These are phyloP conservation scores for Drosophila siamana DNA, from an alignment of 2,888 invertebrate species.

Conservation along the genomic window DNA sequence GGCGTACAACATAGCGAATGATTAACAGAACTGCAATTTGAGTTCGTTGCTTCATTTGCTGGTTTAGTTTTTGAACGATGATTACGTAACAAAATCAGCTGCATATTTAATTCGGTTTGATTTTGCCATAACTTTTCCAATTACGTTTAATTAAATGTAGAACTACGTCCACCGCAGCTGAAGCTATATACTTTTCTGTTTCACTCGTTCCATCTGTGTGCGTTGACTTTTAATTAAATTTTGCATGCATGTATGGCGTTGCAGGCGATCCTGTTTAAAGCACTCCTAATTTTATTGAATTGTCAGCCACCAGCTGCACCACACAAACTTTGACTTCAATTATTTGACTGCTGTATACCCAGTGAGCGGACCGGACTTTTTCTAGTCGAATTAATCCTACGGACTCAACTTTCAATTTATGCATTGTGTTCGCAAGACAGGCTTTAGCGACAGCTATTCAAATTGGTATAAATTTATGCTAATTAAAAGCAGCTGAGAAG, in stretches of 20 bases:
- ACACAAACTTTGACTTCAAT: slow-evolving; percentile 5
- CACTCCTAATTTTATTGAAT: slow-evolving; percentile 47
- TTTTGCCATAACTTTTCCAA: slow-evolving; percentile 76
- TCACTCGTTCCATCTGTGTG: neutral
- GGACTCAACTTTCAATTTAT: neutral
- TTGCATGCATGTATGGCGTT: slow-evolving; percentile 25
- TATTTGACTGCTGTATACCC: neutral
- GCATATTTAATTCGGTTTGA: slow-evolving; percentile 77
- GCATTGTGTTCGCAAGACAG: neutral
- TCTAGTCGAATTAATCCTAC: neutral
- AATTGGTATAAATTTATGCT: neutral
- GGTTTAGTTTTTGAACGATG: slow-evolving; percentile 38
- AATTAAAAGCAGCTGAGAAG: neutral
- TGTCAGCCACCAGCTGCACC: neutral
- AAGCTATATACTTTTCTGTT: neutral
- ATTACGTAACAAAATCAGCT: slow-evolving; percentile 64
- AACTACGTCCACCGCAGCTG: slow-evolving; percentile 37
- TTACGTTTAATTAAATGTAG: slow-evolving; percentile 74
- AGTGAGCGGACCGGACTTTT: neutral
- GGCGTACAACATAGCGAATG: slow-evolving; percentile 46
- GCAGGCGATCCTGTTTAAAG: slow-evolving; percentile 30
- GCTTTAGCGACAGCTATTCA: neutral
- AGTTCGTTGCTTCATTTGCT: slow-evolving; percentile 9
- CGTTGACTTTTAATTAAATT: slow-evolving; percentile 47
- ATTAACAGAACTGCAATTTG: slow-evolving; percentile 53